Conservation (phyloP, 2,888 invertebrate genomes). For the Itoplectis maculator region DNA sequence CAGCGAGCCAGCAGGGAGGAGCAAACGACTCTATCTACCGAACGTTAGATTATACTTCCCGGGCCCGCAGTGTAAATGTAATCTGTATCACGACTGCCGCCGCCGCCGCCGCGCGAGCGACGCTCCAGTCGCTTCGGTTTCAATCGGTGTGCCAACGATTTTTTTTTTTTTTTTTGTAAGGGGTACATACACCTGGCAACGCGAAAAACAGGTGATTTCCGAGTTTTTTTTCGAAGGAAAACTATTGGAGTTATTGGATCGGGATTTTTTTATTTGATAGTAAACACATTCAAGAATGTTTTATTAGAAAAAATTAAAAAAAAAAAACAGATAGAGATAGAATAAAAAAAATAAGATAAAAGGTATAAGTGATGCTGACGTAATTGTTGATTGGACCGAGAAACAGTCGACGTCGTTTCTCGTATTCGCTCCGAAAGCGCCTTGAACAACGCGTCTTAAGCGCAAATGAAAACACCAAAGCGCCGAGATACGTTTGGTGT, state of each 20-base stretch:
- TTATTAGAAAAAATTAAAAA: too few relatives aligned
- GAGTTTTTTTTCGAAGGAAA: too few relatives aligned
- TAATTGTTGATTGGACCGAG: background rate
- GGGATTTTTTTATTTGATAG: too few relatives aligned
- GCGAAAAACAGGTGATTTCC: too few relatives aligned
- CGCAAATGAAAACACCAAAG: background rate
- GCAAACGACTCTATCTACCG: constrained; percentile 8
- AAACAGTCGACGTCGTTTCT: background rate
- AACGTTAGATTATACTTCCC: constrained; percentile 11
- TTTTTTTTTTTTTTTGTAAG: too few relatives aligned
- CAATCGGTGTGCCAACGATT: background rate
- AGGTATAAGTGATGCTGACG: background rate
- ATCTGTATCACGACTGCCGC: background rate
- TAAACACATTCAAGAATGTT: too few relatives aligned
- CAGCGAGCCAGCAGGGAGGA: constrained; percentile 4
- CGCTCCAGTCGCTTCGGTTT: background rate
- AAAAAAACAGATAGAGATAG: too few relatives aligned
- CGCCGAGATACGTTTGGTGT: background rate
- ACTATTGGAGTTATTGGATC: too few relatives aligned
- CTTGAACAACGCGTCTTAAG: background rate
- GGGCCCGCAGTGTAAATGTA: constrained; percentile 2
- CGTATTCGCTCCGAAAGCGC: background rate
- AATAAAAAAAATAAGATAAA: too few relatives aligned
- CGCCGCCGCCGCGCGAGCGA: too few relatives aligned
- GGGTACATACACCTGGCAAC: too few relatives aligned